A percentile compares a stretch with the other conserved stretches of the same genome.
Evolutionary conservation across 2,797 vertebrate genomes (phyloP).

Genomic region (Natrix natrix): DNA sequence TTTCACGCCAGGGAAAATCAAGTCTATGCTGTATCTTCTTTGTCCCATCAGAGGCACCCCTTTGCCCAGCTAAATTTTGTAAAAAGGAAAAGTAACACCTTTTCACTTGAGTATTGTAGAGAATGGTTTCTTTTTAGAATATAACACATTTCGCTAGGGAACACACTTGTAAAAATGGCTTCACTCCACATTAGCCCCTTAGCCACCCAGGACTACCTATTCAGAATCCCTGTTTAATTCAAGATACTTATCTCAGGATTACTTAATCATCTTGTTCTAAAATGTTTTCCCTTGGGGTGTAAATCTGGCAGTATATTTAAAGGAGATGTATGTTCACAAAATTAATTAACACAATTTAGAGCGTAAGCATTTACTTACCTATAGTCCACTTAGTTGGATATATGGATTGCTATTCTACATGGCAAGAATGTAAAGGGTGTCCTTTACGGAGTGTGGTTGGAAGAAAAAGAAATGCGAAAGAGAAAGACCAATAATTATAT

Average conservation of each 20-base stretch:
- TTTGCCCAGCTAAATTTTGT: neutral
- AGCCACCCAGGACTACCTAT: neutral
- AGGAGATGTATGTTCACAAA: neutral
- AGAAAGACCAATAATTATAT: neutral
- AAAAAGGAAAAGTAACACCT: neutral
- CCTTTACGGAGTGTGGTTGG: neutral
- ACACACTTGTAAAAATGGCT: neutral
- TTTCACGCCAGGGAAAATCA: neutral
- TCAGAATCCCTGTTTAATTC: neutral
- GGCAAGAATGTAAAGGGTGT: neutral
- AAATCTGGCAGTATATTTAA: neutral
- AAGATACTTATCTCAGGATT: neutral
- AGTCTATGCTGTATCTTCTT: neutral
- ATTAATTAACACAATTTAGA: neutral
- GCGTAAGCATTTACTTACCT: neutral
- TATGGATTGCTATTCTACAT: neutral
- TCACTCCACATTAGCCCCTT: too few species aligned
- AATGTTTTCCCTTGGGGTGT: neutral
- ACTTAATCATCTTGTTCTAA: neutral
- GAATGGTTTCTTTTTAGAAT: neutral
- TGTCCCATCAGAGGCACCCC: neutral
- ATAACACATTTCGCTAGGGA: neutral
- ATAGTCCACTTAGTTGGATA: neutral
- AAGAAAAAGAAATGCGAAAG: neutral
- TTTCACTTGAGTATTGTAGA: neutral